phyloP scores from a whole-genome alignment of 23 tunicate species.

The Trididemnum nubilum region DNA sequence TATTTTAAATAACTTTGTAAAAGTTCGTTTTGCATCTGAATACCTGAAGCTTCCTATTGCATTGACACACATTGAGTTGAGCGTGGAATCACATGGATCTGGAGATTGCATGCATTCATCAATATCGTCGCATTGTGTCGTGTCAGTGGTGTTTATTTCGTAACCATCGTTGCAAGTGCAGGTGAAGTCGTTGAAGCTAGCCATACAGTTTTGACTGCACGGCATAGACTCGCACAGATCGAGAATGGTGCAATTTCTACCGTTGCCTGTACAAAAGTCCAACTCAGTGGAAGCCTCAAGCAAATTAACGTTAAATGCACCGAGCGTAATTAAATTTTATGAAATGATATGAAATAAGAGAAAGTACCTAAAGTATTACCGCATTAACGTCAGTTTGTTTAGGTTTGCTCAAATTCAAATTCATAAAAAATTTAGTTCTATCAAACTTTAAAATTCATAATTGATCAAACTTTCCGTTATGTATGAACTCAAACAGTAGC shows the following conservation, averaged over 20 bases:
- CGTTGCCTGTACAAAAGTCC: conserved; percentile 48
- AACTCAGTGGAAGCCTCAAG: no score
- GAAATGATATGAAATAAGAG: no score
- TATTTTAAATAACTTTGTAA: no score
- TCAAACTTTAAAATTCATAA: no score
- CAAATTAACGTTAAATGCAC: not conserved
- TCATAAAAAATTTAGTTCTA: no score
- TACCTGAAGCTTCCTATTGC: conserved; percentile 53
- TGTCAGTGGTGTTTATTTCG: conserved; percentile 16
- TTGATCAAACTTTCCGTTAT: no score
- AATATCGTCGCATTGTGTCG: conserved; percentile 46
- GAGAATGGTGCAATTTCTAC: conserved; percentile 50
- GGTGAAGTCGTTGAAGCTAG: conserved; percentile 25
- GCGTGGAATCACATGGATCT: conserved; percentile 30
- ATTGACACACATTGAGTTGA: conserved; percentile 44
- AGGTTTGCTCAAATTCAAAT: not conserved
- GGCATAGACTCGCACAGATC: conserved; percentile 52
- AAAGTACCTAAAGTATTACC: no score
- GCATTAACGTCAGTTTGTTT: no score
- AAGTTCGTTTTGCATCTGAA: not conserved
- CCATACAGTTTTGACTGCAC: conserved; percentile 34
- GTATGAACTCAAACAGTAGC: no score
- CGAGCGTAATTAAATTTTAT: no score
- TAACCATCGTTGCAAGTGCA: conserved; percentile 50
- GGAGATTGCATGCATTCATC: conserved; percentile 55